Evolutionary conservation across 2,797 vertebrate genomes (phyloP).

Genomic region (Melanotaenia maccullochi): DNA sequence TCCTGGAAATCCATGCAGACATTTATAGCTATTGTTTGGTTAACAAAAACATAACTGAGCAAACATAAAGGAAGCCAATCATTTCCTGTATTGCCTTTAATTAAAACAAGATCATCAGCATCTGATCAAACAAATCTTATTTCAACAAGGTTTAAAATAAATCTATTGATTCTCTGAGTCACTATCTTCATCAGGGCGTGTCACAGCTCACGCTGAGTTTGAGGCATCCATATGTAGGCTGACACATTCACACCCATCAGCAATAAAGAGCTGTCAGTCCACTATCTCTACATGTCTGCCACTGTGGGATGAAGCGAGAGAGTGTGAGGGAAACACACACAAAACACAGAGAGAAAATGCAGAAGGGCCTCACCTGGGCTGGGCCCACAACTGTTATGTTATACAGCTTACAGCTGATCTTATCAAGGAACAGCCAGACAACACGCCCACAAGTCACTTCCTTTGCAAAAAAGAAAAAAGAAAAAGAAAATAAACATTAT

Average conservation of each 20-base stretch:
- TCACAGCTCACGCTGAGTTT: background rate
- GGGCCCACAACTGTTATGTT: background rate
- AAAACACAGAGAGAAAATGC: conserved; percentile 10
- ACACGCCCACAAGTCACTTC: background rate
- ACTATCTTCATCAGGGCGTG: background rate
- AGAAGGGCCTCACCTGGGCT: background rate
- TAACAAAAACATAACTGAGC: background rate
- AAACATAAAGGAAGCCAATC: background rate
- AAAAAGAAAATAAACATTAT: background rate
- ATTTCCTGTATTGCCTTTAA: background rate
- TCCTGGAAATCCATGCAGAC: too few species aligned
- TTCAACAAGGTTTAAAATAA: background rate
- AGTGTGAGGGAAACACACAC: conserved; percentile 10
- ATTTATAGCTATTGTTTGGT: background rate
- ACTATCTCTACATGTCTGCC: background rate
- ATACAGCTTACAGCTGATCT: background rate
- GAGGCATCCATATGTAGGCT: background rate
- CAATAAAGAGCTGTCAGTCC: conserved; percentile 3
- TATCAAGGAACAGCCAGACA: background rate
- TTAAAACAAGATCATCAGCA: background rate
- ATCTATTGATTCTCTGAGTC: background rate
- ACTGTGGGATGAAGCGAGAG: conserved; percentile 2
- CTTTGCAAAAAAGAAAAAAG: background rate
- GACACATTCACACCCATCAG: conserved; percentile 9
- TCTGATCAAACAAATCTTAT: background rate